phyloP scores from a whole-genome alignment of 2,113 vertebrate species.

The Pelobates fuscus region DNA sequence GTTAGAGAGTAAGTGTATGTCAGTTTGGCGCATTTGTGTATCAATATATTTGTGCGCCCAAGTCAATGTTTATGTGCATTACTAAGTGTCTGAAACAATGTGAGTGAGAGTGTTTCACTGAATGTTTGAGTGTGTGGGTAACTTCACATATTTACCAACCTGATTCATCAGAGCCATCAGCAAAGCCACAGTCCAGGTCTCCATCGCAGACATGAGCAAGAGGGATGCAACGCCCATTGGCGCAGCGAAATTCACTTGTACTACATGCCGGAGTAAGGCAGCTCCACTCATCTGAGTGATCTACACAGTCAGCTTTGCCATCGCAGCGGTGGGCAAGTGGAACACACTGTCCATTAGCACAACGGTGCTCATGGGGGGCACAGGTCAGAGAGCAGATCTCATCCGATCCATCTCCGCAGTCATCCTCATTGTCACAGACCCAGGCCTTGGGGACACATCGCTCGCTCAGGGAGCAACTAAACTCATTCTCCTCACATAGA shows the following conservation, averaged over 20 bases:
- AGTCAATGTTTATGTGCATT: too few species aligned
- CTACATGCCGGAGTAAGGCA: constrained; percentile 62
- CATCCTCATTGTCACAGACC: constrained; percentile 88
- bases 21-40: too few species aligned
- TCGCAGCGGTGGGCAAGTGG: constrained; percentile 74
- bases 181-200: constrained; percentile 74
- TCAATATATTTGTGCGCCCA: too few species aligned
- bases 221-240: constrained; percentile 71
- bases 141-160: constrained; percentile 56
- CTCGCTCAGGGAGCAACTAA: constrained; percentile 63
- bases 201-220: constrained; percentile 64
- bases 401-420: constrained; percentile 86
- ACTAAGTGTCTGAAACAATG: too few species aligned
- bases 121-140: not conserved
- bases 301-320: constrained; percentile 75
- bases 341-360: constrained; percentile 75
- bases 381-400: constrained; percentile 78
- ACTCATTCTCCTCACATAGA: constrained; percentile 73
- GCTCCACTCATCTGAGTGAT: constrained; percentile 78
- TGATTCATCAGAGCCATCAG: constrained; percentile 75
- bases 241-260: constrained; percentile 71
- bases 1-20: too few species aligned
- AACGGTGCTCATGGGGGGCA: constrained; percentile 67
- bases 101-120: too few species aligned
- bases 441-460: constrained; percentile 80